Percentiles rank a stretch among this genome's conserved stretches.
Evolutionary conservation across 2,888 invertebrate genomes (phyloP).

Genomic region (Ethmia dodecea): DNA sequence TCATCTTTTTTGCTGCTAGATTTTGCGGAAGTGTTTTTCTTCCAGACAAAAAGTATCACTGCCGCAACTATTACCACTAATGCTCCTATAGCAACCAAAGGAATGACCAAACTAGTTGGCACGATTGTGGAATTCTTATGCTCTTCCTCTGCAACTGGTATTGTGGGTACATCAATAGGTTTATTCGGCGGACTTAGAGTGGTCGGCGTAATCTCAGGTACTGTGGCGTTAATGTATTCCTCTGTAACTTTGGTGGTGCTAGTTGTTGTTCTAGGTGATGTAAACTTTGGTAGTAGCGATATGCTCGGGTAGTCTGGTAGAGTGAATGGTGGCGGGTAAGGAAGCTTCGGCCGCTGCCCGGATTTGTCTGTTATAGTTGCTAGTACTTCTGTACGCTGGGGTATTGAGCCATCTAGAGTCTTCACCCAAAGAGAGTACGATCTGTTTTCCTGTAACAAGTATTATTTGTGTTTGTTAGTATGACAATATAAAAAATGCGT

Average conservation of each 20-base stretch:
- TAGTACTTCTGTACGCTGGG: constrained; percentile 58
- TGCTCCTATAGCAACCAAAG: constrained; percentile 82
- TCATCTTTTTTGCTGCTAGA: constrained; percentile 85
- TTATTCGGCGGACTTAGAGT: constrained; percentile 39
- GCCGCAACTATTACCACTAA: constrained; percentile 82
- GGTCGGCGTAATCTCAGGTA: constrained; percentile 49
- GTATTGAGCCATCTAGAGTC: constrained; percentile 57
- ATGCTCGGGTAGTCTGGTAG: constrained; percentile 32
- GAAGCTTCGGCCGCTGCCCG: constrained; percentile 43
- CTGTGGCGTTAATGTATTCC: constrained; percentile 37
- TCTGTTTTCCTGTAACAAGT: constrained; percentile 49
- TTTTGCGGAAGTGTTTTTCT: constrained; percentile 81
- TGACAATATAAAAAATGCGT: no score
- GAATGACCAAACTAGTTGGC: constrained; percentile 71
- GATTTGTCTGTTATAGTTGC: constrained; percentile 54
- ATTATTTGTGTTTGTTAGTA: constrained; percentile 1
- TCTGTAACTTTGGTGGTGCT: constrained; percentile 50
- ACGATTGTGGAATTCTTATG: constrained; percentile 31
- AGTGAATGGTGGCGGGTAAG: constrained; percentile 42
- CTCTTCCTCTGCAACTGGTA: constrained; percentile 30
- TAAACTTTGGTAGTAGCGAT: constrained; percentile 33
- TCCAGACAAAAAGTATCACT: constrained; percentile 83
- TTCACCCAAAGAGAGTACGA: constrained; percentile 67
- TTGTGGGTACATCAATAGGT: constrained; percentile 39
- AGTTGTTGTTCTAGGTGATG: constrained; percentile 35